A percentile compares a stretch with the other conserved stretches of the same genome.
Conservation (phyloP, 2,888 invertebrate genomes). For the Eupsilia transversa region DNA sequence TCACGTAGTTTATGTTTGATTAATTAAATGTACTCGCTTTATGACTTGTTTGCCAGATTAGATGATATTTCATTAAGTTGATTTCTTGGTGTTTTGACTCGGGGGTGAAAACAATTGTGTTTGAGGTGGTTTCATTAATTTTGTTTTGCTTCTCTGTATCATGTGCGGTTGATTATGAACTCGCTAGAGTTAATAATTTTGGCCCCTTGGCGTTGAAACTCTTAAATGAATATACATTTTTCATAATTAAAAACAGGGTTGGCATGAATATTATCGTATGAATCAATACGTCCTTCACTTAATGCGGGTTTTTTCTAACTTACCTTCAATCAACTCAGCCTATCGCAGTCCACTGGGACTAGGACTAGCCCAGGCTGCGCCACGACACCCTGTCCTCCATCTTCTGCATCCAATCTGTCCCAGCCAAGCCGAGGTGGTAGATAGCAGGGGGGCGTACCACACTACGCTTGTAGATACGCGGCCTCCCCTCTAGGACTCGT, state of each 20-base stretch:
- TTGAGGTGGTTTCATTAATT: slow-evolving; percentile 41
- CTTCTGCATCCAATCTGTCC: background rate
- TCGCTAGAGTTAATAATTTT: slow-evolving; percentile 23
- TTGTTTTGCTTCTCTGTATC: slow-evolving; percentile 31
- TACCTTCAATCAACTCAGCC: background rate
- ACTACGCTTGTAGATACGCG: background rate
- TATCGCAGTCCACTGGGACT: background rate
- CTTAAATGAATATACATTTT: slow-evolving; percentile 1
- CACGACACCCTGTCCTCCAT: background rate
- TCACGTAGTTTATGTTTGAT: slow-evolving; percentile 59
- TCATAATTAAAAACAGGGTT: slow-evolving; percentile 6
- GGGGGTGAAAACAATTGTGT: slow-evolving; percentile 23
- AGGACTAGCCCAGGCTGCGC: background rate
- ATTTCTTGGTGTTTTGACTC: slow-evolving; percentile 51
- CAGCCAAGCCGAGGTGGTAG: background rate
- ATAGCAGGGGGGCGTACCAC: background rate
- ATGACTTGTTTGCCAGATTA: slow-evolving; percentile 63
- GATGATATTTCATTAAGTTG: slow-evolving; percentile 56
- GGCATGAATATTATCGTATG: background rate
- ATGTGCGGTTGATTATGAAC: slow-evolving; percentile 31
- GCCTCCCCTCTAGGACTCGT: background rate
- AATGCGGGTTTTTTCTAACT: background rate
- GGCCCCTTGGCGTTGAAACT: slow-evolving; percentile 7
- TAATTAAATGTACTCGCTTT: slow-evolving; percentile 65
- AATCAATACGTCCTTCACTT: background rate